Conservation (phyloP, 2,888 invertebrate genomes). For the Rapana venosa region DNA sequence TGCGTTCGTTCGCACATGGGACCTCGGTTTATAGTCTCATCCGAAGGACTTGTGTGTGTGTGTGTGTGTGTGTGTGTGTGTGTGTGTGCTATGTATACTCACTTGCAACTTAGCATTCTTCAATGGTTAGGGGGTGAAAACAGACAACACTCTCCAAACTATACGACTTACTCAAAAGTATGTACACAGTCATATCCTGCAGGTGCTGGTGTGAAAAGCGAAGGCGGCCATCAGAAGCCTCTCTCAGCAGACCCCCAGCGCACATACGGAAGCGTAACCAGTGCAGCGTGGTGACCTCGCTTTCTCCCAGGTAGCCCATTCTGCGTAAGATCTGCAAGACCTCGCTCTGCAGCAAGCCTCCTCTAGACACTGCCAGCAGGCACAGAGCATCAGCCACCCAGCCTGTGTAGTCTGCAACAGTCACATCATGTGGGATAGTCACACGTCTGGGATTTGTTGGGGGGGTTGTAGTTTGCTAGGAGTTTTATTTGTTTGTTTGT, state of each 20-base stretch:
- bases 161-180: conserved; percentile 68
- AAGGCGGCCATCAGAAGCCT: conserved; percentile 69
- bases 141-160: no score
- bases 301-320: conserved; percentile 70
- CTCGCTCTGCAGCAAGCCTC: conserved; percentile 72
- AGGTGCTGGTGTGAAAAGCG: conserved; percentile 60
- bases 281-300: conserved; percentile 68
- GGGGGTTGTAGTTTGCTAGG: no score
- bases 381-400: conserved; percentile 76
- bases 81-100: no score
- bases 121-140: no score
- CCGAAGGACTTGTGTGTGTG: no score
- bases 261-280: conserved; percentile 72
- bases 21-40: no score
- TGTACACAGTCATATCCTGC: conserved; percentile 68
- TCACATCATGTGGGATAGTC: background rate
- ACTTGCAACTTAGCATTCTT: no score
- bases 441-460: background rate
- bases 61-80: no score
- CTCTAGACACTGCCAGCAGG: conserved; percentile 71
- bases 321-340: conserved; percentile 66
- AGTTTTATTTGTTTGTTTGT: no score
- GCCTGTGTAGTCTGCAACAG: conserved; percentile 68
- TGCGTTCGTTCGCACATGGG: no score
- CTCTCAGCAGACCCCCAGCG: conserved; percentile 63